phyloP scores from a whole-genome alignment of 2,797 vertebrate genomes.

The Tadarida brasiliensis region DNA sequence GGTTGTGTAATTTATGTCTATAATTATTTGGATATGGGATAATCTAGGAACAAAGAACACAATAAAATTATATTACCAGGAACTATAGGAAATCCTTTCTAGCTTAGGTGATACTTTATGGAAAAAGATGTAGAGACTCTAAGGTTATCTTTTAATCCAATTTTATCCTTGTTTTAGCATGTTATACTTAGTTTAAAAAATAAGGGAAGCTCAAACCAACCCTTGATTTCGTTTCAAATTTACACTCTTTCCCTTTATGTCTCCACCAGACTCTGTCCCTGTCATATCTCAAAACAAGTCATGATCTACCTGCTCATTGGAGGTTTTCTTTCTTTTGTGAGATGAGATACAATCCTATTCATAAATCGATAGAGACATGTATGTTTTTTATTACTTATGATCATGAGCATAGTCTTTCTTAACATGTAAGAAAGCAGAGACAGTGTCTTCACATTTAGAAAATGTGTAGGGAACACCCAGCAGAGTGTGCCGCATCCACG shows the following conservation, averaged over 20 bases:
- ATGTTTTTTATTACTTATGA: conserved; percentile 32
- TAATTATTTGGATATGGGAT: conserved; percentile 39
- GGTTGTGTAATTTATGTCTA: conserved; percentile 18
- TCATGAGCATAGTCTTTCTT: conserved; percentile 5
- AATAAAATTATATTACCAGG: conserved; percentile 48
- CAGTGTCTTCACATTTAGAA: conserved; percentile 8
- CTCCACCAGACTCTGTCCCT: background rate
- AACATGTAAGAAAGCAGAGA: background rate
- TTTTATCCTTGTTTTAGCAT: conserved; percentile 35
- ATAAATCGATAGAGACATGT: background rate
- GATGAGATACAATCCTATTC: background rate
- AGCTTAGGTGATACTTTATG: conserved; percentile 1
- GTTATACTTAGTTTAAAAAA: background rate
- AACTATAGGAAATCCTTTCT: conserved; percentile 14
- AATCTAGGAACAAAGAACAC: conserved; percentile 50
- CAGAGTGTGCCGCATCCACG: background rate
- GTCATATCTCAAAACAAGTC: background rate
- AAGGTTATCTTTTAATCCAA: conserved; percentile 47
- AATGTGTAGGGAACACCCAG: background rate
- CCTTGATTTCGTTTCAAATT: conserved; percentile 47
- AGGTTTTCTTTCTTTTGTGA: conserved; percentile 16
- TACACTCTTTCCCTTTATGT: background rate
- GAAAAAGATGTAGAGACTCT: background rate
- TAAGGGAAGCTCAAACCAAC: background rate
- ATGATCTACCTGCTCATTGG: background rate